These are phyloP conservation scores for Periparus ater DNA, from an alignment of 2,797 vertebrate genomes.

Conservation along the genomic window DNA sequence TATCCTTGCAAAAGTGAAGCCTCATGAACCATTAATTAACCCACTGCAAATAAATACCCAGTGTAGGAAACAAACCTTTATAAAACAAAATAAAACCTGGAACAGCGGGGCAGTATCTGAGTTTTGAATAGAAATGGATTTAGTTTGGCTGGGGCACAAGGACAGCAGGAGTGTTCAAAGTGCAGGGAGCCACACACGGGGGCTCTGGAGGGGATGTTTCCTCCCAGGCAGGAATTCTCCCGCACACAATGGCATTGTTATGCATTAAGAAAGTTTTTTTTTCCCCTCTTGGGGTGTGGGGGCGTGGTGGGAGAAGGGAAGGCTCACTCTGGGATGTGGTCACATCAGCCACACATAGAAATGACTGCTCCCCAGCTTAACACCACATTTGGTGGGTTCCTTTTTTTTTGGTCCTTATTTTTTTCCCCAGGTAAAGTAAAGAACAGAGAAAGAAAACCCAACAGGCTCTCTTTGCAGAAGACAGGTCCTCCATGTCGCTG, in stretches of 20 bases:
- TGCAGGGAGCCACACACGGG: accelerated
- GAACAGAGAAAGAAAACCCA: background rate
- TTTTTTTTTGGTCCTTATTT: background rate
- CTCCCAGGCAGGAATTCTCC: constrained; percentile 60
- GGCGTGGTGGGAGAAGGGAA: background rate
- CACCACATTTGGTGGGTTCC: background rate
- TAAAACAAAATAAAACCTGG: constrained; percentile 8
- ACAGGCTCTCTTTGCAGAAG: background rate
- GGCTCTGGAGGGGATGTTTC: constrained; percentile 39
- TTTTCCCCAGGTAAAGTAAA: background rate
- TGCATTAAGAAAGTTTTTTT: background rate
- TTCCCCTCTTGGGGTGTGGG: background rate
- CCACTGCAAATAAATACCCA: constrained; percentile 3
- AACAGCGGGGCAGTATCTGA: constrained; percentile 18
- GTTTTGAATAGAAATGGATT: constrained; percentile 54
- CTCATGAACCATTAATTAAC: background rate
- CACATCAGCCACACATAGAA: background rate
- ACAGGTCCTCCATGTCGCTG: background rate
- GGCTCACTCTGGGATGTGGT: background rate
- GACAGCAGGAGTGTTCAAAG: constrained; percentile 33
- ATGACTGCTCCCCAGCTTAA: background rate
- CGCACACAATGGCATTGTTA: constrained; percentile 51
- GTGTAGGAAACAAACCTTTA: background rate
- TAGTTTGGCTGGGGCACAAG: constrained; percentile 45
- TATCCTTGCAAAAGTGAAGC: background rate